These are phyloP conservation scores for Aphodius granarius DNA, from an alignment of 2,888 invertebrate species.

Conservation along the genomic window DNA sequence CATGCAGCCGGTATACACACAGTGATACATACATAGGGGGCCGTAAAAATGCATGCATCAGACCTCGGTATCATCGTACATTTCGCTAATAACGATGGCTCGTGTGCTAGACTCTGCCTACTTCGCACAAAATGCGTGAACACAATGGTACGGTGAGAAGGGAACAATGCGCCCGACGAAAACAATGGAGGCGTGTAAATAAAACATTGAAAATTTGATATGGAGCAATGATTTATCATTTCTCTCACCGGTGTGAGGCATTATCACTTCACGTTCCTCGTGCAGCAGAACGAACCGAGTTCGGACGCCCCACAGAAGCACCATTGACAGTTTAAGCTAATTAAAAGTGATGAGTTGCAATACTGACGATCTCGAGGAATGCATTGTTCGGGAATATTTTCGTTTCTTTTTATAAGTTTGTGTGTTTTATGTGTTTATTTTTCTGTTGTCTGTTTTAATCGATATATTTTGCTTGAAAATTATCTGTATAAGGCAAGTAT, in stretches of 20 bases:
- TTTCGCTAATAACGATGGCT: constrained; percentile 43
- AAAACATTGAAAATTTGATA: constrained; percentile 43
- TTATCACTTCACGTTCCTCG: background rate
- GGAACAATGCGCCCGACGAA: constrained; percentile 37
- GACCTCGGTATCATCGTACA: constrained; percentile 30
- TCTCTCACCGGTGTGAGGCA: constrained; percentile 21
- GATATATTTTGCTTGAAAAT: background rate
- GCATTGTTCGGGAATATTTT: background rate
- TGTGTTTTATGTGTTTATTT: background rate
- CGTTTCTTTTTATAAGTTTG: background rate
- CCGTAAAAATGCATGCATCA: constrained; percentile 8
- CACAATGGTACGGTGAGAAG: constrained; percentile 37
- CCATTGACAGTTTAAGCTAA: background rate
- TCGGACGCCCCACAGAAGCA: background rate
- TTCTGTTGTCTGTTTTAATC: background rate
- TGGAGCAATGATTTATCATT: constrained; percentile 31
- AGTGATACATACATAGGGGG: background rate
- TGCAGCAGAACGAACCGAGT: background rate
- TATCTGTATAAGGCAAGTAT: no score
- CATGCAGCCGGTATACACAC: background rate
- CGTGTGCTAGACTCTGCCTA: constrained; percentile 31
- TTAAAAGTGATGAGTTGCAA: background rate
- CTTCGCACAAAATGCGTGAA: constrained; percentile 47
- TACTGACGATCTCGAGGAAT: background rate
- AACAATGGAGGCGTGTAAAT: constrained; percentile 43